Base-by-base conservation (phyloP, 2,888 invertebrate genomes). In the Mystacides longicornis region DNA sequence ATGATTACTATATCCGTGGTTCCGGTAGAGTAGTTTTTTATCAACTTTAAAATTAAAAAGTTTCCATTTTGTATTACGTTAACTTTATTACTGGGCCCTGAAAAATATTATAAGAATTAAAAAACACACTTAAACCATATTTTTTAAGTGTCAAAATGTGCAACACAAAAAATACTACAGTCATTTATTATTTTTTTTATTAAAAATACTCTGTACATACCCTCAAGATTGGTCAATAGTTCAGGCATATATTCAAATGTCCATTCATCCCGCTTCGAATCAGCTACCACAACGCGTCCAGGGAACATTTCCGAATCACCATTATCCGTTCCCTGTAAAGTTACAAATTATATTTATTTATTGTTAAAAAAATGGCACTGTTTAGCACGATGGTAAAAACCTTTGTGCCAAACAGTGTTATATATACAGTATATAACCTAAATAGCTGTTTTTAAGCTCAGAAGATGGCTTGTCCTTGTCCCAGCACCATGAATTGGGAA, bases 1-100 rank as follows among this genome's bases (percentile, higher is more conserved):
- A 54, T 51, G 23, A 57, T 49, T 21, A 51, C 16, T 14, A 57
- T 48, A 19, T 48, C 46, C 2, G 48, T 49, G 11, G 48, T 16
- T 20, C 20, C 49, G 3, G 18, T 23, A 0, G 20, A 19, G 2
- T 21, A 9, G 9, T 23, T 49, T 20, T 42, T 42, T 5, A 31
- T 37, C 19, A 54, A 14, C 20, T 54, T 54, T 14, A 54, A 21
- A 11, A 54, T 43, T 49, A 54, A 19, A 21, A 50, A 50, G 16
- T 50, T 50, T 9, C 54, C 50, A 20, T 21, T 49, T n/a, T 49
- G 49, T 33, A 49, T 16, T 11, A 27, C 16, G 4, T 18, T n/a
- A 4, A 27, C 43, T 14, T 49, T 54, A 3, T 54, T 42, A n/a
- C 33, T n/a, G n/a, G 23, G 20, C 2, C 48, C 48, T 48, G 20